These are phyloP conservation scores for Glandiceps talaboti DNA, from an alignment of 53 echinoderm and acorn worm species.

Conservation along the genomic window DNA sequence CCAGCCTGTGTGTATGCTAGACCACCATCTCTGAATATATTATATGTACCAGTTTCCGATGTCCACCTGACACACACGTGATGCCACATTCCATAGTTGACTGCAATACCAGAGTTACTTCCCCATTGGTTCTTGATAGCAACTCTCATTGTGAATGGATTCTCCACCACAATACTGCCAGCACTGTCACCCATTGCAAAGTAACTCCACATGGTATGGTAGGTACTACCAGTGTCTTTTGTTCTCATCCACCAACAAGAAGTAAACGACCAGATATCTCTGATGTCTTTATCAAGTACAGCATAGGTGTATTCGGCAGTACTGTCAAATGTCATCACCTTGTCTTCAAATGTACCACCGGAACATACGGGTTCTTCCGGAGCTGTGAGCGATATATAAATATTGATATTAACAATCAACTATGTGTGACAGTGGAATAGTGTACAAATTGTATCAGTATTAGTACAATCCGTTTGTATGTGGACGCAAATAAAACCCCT, in stretches of 20 bases:
- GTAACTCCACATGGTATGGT: not conserved
- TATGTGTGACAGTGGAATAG: too few species aligned
- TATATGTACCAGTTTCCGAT: not conserved
- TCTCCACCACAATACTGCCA: not conserved
- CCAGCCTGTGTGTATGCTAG: not conserved
- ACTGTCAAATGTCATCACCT: not conserved
- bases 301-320: not conserved
- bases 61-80: not conserved
- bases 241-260: not conserved
- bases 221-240: not conserved
- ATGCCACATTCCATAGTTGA: not conserved
- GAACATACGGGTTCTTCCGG: not conserved
- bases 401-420: too few species aligned
- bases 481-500: too few species aligned
- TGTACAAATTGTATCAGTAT: too few species aligned
- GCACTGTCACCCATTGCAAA: not conserved
- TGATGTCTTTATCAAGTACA: not conserved
- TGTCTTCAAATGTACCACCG: not conserved
- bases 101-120: not conserved
- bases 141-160: not conserved
- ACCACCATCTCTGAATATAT: not conserved
- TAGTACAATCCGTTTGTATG: too few species aligned
- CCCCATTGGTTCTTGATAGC: not conserved
- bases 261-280: not conserved
- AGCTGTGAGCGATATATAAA: too few species aligned